phyloP scores from a whole-genome alignment of 2,797 vertebrate genomes.

The Rhincodon typus region DNA sequence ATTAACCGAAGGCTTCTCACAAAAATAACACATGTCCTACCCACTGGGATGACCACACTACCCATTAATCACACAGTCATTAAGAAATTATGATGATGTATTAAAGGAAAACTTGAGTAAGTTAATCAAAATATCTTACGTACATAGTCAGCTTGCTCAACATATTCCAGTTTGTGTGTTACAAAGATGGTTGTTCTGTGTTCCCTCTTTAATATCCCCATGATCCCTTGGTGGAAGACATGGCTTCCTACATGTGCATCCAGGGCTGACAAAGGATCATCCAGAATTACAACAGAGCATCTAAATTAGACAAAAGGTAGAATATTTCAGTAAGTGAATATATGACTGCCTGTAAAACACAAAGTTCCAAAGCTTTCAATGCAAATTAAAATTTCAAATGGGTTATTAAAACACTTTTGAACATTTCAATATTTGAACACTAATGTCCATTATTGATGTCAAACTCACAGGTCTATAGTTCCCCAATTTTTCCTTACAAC shows the following conservation, averaged over 20 bases:
- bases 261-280: slow-evolving; percentile 33
- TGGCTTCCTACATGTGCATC: slow-evolving; percentile 25
- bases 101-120: not conserved
- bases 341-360: too few species aligned
- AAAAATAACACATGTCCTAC: not conserved
- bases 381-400: not conserved
- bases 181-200: slow-evolving; percentile 13
- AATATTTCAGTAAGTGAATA: too few species aligned
- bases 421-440: not conserved
- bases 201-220: slow-evolving; percentile 31
- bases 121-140: not conserved
- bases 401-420: not conserved
- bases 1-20: not conserved
- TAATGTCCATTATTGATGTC: too few species aligned
- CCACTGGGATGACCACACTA: not conserved
- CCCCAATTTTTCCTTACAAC: too few species aligned
- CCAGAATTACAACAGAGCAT: slow-evolving; percentile 30
- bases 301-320: not conserved
- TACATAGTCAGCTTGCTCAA: slow-evolving; percentile 28
- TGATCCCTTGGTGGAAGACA: slow-evolving; percentile 28
- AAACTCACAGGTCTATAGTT: too few species aligned
- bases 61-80: not conserved
- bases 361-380: not conserved
- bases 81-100: not conserved
- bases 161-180: slow-evolving; percentile 18